phyloP scores from a whole-genome alignment of 1,140 invertebrate species.

The Drosophila pallidifrons region DNA sequence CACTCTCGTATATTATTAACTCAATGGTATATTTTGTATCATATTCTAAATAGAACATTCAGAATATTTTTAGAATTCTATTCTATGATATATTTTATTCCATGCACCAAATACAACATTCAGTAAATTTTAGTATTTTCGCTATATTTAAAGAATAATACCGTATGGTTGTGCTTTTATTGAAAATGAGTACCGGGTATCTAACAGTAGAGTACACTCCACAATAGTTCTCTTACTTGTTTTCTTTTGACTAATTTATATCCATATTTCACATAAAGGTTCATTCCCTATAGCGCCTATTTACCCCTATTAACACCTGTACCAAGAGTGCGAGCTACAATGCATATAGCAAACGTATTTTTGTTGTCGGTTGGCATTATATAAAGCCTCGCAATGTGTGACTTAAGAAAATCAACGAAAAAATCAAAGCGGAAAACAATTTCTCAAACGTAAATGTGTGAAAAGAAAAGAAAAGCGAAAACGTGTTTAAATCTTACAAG shows the following conservation, averaged over 20 bases:
- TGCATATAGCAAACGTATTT: constrained; percentile 1
- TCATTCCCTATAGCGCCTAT: constrained; percentile 1
- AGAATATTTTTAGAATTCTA: too few species aligned
- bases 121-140: too few species aligned
- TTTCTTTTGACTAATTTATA: constrained; percentile 18
- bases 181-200: too few species aligned
- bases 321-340: neutral
- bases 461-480: constrained; percentile 37
- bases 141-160: too few species aligned
- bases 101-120: too few species aligned
- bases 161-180: too few species aligned
- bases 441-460: constrained; percentile 67
- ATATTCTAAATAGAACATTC: too few species aligned
- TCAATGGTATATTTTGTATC: too few species aligned
- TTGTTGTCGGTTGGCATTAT: neutral
- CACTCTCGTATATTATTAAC: too few species aligned
- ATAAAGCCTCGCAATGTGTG: constrained; percentile 5
- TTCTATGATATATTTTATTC: too few species aligned
- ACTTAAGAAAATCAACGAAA: constrained; percentile 31
- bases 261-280: constrained; percentile 1
- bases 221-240: too few species aligned
- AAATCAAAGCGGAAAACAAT: constrained; percentile 47
- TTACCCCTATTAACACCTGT: constrained; percentile 13
- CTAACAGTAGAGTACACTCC: too few species aligned
- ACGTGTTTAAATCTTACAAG: constrained; percentile 36